These are phyloP conservation scores for Ciconia boyciana DNA, from an alignment of 2,113 vertebrate genomes.

Conservation along the genomic window DNA sequence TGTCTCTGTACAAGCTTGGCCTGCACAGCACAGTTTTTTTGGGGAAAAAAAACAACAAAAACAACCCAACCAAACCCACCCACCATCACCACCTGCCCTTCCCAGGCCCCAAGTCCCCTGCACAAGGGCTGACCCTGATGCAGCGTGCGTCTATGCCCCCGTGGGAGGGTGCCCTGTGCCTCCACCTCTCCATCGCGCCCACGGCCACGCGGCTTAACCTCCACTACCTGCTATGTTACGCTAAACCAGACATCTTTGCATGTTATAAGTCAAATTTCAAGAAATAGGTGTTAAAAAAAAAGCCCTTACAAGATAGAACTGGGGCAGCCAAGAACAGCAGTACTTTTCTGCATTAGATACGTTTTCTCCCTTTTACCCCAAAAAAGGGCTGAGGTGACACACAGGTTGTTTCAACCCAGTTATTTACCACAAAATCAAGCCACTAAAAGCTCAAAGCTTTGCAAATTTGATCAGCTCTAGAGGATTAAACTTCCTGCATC, in stretches of 20 bases:
- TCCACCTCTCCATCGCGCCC: not conserved
- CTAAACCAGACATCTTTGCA: not conserved
- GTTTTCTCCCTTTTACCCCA: not conserved
- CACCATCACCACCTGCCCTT: no score
- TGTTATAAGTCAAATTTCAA: not conserved
- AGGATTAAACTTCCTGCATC: slow-evolving; percentile 11
- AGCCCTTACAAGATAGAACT: not conserved
- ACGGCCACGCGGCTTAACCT: fast-evolving
- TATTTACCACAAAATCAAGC: not conserved
- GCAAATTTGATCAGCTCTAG: not conserved
- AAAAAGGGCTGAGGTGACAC: not conserved
- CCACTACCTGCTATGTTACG: fast-evolving
- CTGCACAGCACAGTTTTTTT: not conserved
- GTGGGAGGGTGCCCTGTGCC: not conserved
- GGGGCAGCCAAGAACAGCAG: not conserved
- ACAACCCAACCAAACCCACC: not conserved
- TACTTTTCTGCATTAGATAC: not conserved
- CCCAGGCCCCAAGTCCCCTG: not conserved
- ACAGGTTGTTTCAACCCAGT: not conserved
- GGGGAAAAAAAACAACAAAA: not conserved
- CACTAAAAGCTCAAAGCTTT: not conserved
- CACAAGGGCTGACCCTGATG: not conserved
- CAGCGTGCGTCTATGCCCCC: not conserved
- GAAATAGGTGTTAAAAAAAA: not conserved
- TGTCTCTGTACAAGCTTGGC: not conserved